Evolutionary conservation across 2,113 vertebrate species (phyloP).

Genomic region (Bubo blakistoni): DNA sequence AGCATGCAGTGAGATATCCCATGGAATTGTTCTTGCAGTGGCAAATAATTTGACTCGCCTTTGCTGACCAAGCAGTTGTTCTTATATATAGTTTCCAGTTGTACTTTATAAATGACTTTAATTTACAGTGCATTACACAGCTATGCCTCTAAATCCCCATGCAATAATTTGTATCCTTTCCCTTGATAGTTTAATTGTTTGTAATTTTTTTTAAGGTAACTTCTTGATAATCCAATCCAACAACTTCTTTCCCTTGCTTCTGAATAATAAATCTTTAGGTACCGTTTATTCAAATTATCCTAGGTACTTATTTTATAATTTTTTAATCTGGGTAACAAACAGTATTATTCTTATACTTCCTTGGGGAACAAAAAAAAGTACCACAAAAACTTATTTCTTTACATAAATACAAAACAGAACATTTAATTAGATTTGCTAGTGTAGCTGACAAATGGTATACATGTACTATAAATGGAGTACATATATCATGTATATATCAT

Average conservation of each 20-base stretch:
- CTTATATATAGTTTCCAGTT: constrained; percentile 20
- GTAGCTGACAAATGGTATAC: neutral
- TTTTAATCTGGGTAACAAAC: neutral
- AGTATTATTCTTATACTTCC: neutral
- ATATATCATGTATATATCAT: neutral
- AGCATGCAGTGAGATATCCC: neutral
- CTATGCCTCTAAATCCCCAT: constrained; percentile 69
- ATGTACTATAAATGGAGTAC: neutral
- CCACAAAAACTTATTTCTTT: neutral
- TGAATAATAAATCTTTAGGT: neutral
- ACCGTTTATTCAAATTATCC: neutral
- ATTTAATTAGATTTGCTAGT: constrained; percentile 8
- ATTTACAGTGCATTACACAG: constrained; percentile 84
- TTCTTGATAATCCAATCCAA: neutral
- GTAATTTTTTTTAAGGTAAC: constrained; percentile 59
- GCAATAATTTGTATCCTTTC: constrained; percentile 71
- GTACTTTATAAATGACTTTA: constrained; percentile 90
- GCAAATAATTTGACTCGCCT: constrained; percentile 36
- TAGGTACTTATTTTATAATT: neutral
- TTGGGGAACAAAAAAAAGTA: neutral
- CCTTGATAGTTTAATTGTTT: constrained; percentile 77
- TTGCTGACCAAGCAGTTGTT: constrained; percentile 64
- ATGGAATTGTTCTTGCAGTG: neutral
- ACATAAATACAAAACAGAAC: neutral
- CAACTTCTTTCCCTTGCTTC: neutral